Percentiles rank a stretch among this genome's conserved stretches.
Conservation (phyloP, 2,888 invertebrate genomes). For the Drosophila niveifrons region DNA sequence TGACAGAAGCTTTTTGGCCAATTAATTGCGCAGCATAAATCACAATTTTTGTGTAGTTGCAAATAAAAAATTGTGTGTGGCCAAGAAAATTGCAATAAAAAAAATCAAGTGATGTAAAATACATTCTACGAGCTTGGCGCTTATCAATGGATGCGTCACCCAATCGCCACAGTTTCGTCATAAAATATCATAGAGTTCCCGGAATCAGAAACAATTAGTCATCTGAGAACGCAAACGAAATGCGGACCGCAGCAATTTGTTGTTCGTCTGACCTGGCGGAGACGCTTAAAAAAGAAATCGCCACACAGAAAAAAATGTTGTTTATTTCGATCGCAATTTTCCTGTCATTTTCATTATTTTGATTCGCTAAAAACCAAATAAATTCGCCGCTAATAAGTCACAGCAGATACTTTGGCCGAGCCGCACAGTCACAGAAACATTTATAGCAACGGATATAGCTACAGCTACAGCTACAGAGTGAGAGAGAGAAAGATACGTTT, state of each 20-base stretch:
- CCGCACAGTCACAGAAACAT: conserved; percentile 18
- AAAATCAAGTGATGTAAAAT: conserved; percentile 1
- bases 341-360: conserved; percentile 53
- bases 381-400: conserved; percentile 53
- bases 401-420: conserved; percentile 28
- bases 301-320: conserved; percentile 23
- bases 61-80: conserved; percentile 9
- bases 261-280: conserved; percentile 31
- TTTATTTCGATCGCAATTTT: conserved; percentile 35
- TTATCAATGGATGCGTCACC: conserved; percentile 21
- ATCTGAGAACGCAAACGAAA: conserved; percentile 17
- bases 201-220: conserved; percentile 48
- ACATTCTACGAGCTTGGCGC: background rate
- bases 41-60: conserved; percentile 37
- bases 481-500: conserved; percentile 10
- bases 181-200: conserved; percentile 15
- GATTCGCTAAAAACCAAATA: conserved; percentile 9
- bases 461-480: conserved; percentile 3
- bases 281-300: background rate
- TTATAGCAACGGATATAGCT: conserved; percentile 18
- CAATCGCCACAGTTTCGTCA: background rate
- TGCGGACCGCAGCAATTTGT: conserved; percentile 35
- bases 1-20: conserved; percentile 39
- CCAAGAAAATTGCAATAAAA: conserved; percentile 12
- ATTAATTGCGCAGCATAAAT: conserved; percentile 56